Conservation (phyloP, 2,888 invertebrate genomes). For the Pasiphila rectangulata region DNA sequence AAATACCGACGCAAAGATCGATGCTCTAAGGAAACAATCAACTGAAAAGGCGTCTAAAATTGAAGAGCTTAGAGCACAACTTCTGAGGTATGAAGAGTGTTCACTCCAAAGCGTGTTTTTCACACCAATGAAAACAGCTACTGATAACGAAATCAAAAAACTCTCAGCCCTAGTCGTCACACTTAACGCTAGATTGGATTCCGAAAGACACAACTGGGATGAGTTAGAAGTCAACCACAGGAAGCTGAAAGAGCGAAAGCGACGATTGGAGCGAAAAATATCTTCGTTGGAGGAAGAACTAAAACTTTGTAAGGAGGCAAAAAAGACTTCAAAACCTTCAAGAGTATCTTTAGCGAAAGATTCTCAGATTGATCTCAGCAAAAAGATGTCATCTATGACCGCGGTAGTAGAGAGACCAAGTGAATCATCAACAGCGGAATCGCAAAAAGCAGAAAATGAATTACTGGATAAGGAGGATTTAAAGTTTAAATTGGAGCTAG, state of each 20-base stretch:
- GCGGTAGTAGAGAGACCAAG: slow-evolving; percentile 52
- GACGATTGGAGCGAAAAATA: slow-evolving; percentile 57
- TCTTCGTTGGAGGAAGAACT: slow-evolving; percentile 51
- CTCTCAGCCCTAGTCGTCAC: slow-evolving; percentile 81
- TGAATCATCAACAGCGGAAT: slow-evolving; percentile 50
- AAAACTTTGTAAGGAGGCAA: slow-evolving; percentile 48
- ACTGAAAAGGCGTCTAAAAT: slow-evolving; percentile 71
- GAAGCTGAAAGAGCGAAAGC: slow-evolving; percentile 78
- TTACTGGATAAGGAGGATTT: slow-evolving; percentile 63
- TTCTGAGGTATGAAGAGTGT: slow-evolving; percentile 69
- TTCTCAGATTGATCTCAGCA: slow-evolving; percentile 39
- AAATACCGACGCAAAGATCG: slow-evolving; percentile 74
- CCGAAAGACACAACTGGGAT: slow-evolving; percentile 80
- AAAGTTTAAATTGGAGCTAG: slow-evolving; percentile 78
- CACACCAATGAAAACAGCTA: slow-evolving; percentile 77
- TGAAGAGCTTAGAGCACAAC: slow-evolving; percentile 68
- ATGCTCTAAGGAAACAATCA: slow-evolving; percentile 70
- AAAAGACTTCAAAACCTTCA: slow-evolving; percentile 53
- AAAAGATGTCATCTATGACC: slow-evolving; percentile 51
- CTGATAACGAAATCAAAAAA: slow-evolving; percentile 82
- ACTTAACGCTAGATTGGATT: slow-evolving; percentile 79
- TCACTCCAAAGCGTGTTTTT: slow-evolving; percentile 74
- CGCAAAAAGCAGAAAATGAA: slow-evolving; percentile 49
- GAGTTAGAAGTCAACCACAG: slow-evolving; percentile 79
- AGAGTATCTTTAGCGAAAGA: slow-evolving; percentile 51